A percentile compares a stretch with the other conserved stretches of the same genome.
Conservation (phyloP, 2,113 vertebrate species). For the Cinclus mexicanus region DNA sequence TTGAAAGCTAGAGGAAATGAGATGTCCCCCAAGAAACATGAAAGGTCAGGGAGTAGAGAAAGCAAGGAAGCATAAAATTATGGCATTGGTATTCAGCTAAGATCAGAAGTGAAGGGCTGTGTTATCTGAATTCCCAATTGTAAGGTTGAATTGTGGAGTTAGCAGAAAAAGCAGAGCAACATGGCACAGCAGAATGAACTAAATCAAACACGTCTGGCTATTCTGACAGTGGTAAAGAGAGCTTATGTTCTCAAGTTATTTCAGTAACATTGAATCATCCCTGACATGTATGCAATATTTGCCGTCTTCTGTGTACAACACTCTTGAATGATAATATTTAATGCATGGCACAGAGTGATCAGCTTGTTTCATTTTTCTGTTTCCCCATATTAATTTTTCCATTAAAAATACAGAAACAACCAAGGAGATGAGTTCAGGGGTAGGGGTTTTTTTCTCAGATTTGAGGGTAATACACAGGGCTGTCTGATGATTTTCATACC, state of each 20-base stretch:
- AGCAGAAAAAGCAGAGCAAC: constrained; percentile 48
- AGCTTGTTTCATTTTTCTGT: not conserved
- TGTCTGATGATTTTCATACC: not conserved
- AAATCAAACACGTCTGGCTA: constrained; percentile 23
- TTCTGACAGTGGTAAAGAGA: constrained; percentile 22
- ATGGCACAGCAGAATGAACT: not conserved
- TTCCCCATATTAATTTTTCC: not conserved
- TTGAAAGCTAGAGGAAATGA: constrained; percentile 62
- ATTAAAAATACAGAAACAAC: not conserved
- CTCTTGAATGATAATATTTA: not conserved
- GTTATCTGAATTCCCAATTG: constrained; percentile 58
- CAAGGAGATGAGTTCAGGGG: not conserved
- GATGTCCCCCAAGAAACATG: constrained; percentile 55
- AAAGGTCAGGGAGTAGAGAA: constrained; percentile 52
- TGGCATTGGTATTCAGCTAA: constrained; percentile 63
- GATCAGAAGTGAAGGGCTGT: constrained; percentile 47
- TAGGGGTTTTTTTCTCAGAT: not conserved
- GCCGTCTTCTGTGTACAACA: not conserved
- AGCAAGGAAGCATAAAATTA: constrained; percentile 59
- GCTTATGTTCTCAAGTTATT: constrained; percentile 48
- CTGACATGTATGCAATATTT: constrained; percentile 19
- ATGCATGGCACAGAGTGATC: not conserved
- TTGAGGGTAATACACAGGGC: not conserved
- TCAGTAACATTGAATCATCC: constrained; percentile 30
- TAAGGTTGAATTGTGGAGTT: constrained; percentile 41